phyloP scores from a whole-genome alignment of 2,797 vertebrate genomes.

The Sciurus vulgaris region DNA sequence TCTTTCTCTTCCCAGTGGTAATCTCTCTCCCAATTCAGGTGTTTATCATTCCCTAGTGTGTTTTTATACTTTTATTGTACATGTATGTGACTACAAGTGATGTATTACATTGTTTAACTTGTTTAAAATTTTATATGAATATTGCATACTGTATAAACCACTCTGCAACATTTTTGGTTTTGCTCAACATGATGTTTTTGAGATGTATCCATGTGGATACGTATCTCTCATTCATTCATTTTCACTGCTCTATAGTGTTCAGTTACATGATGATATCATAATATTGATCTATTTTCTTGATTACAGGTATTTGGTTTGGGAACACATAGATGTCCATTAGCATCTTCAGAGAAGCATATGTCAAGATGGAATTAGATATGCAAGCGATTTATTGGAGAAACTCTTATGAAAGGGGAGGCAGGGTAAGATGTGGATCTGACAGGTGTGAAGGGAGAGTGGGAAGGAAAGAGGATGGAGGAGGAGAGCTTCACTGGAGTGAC shows the following conservation, averaged over 20 bases:
- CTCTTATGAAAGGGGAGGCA: not conserved
- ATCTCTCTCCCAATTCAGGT: not conserved
- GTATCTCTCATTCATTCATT: not conserved
- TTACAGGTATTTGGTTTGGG: not conserved
- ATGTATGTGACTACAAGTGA: not conserved
- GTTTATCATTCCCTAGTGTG: not conserved
- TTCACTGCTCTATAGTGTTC: not conserved
- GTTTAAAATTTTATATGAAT: conserved; percentile 20
- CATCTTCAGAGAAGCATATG: not conserved
- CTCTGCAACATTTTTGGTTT: not conserved
- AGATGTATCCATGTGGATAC: not conserved
- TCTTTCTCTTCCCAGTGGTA: not conserved
- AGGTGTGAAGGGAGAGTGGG: not conserved
- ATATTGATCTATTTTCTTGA: not conserved
- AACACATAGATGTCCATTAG: not conserved
- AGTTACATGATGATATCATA: not conserved
- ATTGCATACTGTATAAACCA: not conserved
- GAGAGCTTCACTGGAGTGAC: not conserved
- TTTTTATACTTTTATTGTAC: conserved; percentile 19
- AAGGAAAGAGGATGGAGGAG: not conserved
- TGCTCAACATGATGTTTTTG: not conserved
- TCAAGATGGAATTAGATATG: not conserved
- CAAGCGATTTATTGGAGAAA: not conserved
- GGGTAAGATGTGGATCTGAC: not conserved
- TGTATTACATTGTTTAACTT: not conserved